phyloP scores from a whole-genome alignment of 2,113 vertebrate species.

The Centropus bengalensis region DNA sequence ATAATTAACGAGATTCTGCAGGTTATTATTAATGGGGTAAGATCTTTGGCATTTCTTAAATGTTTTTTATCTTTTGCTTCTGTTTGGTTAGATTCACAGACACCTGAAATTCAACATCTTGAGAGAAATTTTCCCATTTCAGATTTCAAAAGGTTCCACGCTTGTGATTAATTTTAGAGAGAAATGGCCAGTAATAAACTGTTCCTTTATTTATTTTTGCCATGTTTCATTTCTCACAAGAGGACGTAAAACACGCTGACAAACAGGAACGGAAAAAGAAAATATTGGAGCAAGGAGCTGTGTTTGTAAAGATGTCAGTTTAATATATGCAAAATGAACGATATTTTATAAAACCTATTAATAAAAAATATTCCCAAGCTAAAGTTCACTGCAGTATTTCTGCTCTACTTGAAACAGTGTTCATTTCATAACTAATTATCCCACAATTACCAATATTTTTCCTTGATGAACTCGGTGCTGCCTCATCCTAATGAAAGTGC shows the following conservation, averaged over 20 bases:
- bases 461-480: conserved; percentile 47
- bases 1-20: background rate
- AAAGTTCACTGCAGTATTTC: background rate
- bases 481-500: conserved; percentile 39
- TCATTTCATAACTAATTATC: conserved; percentile 49
- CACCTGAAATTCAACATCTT: background rate
- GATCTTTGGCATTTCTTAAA: background rate
- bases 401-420: conserved; percentile 5
- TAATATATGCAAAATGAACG: background rate
- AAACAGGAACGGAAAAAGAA: conserved; percentile 16
- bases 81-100: background rate
- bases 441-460: conserved; percentile 48
- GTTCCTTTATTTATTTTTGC: background rate
- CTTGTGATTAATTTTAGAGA: background rate
- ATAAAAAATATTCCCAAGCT: conserved; percentile 21
- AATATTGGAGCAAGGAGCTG: background rate
- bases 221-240: background rate
- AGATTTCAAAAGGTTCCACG: background rate
- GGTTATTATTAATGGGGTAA: background rate
- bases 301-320: background rate
- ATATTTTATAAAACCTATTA: background rate
- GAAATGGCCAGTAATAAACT: background rate
- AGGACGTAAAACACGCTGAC: background rate
- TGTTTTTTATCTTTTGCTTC: background rate
- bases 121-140: background rate